phyloP scores from a whole-genome alignment of 2,797 vertebrate species.

The Gymnothorax javanicus region DNA sequence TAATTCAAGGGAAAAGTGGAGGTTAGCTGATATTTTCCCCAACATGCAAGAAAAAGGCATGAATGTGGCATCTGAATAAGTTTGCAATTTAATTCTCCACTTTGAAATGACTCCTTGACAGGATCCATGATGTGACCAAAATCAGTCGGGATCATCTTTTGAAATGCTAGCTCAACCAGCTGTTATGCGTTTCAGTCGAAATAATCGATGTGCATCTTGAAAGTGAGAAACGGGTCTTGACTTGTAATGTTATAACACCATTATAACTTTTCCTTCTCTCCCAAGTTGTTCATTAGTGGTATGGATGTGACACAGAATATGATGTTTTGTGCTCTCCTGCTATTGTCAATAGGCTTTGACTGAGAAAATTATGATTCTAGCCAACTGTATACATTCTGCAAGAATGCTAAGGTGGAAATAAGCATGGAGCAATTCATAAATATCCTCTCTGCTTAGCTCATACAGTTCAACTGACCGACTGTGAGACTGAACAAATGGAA shows the following conservation, averaged over 20 bases:
- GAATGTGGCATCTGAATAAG: background rate
- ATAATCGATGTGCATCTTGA: background rate
- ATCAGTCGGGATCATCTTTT: background rate
- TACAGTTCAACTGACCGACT: background rate
- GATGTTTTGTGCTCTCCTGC: background rate
- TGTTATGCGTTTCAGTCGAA: background rate
- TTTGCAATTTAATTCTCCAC: background rate
- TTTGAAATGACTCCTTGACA: background rate
- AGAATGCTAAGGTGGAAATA: background rate
- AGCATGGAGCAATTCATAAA: background rate
- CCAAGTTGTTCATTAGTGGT: too few species aligned
- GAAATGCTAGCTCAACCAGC: background rate
- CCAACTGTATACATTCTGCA: background rate
- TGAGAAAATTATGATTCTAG: background rate
- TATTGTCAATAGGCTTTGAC: background rate
- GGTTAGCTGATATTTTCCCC: slow-evolving; percentile 1
- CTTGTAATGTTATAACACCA: background rate
- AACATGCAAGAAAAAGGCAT: background rate
- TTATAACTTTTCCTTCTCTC: too few species aligned
- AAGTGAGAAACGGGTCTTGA: background rate
- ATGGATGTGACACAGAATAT: too few species aligned
- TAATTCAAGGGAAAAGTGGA: background rate
- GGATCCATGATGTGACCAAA: background rate
- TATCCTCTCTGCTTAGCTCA: background rate
- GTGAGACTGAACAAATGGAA: background rate